phyloP scores from a whole-genome alignment of 2,797 vertebrate genomes.

The Thaleichthys pacificus region DNA sequence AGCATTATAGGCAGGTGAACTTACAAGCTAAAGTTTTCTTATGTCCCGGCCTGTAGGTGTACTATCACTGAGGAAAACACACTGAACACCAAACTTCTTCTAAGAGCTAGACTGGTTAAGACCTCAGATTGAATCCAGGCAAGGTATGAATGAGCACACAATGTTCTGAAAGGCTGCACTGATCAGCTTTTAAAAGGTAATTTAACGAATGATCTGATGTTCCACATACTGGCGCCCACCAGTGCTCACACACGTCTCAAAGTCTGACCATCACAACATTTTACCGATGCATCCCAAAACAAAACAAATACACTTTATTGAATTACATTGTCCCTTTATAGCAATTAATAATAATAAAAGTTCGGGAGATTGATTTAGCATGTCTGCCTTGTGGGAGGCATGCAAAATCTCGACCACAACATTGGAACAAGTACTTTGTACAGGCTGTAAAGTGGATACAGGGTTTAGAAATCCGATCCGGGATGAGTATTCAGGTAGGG shows the following conservation, averaged over 20 bases:
- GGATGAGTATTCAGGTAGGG: background rate
- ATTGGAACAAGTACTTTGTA: background rate
- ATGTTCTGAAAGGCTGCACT: background rate
- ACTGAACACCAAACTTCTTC: background rate
- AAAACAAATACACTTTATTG: constrained; percentile 2
- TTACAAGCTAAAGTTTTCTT: background rate
- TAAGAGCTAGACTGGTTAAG: background rate
- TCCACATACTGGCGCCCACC: constrained; percentile 2
- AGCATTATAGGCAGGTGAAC: background rate
- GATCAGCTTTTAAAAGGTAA: constrained; percentile 6
- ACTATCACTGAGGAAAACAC: background rate
- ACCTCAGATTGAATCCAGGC: constrained; percentile 3
- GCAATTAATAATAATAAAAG: background rate
- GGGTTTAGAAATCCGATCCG: background rate
- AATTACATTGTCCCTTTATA: constrained; percentile 10
- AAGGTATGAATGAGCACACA: constrained; percentile 5
- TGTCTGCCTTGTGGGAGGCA: background rate
- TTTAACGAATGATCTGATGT: constrained; percentile 12
- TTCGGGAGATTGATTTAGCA: background rate
- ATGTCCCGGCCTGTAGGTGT: too few relatives aligned
- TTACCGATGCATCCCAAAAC: background rate
- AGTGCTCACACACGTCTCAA: background rate
- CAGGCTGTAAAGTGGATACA: background rate
- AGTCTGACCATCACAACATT: background rate
- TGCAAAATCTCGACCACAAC: background rate